A percentile compares a stretch with the other conserved stretches of the same genome.
These are phyloP conservation scores for Mellilla xanthometata DNA, from an alignment of 2,888 invertebrate species.

Conservation along the genomic window DNA sequence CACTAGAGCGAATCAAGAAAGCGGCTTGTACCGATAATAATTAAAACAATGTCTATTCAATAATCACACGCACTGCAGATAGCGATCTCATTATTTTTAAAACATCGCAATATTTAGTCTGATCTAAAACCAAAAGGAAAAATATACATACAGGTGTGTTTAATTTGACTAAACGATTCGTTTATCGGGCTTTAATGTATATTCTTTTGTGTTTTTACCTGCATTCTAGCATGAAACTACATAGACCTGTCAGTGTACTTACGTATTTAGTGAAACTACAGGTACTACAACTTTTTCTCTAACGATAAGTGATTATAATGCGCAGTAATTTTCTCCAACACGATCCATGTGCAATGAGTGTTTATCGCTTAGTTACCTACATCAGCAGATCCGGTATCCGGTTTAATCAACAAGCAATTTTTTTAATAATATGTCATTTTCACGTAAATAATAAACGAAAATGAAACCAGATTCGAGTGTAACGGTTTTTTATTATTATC, in stretches of 20 bases:
- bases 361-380: not conserved
- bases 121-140: not conserved
- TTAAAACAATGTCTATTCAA: slow-evolving; percentile 42
- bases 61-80: slow-evolving; percentile 30
- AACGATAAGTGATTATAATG: not conserved
- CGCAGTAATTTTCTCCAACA: not conserved
- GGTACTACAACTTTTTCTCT: too few species aligned
- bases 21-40: slow-evolving; percentile 55
- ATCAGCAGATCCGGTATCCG: slow-evolving; percentile 1
- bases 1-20: slow-evolving; percentile 76
- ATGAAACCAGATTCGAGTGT: slow-evolving; percentile 61
- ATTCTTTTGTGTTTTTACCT: not conserved
- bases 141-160: not conserved
- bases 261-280: slow-evolving; percentile 2
- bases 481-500: slow-evolving; percentile 53
- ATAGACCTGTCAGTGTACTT: not conserved
- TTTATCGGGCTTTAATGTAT: too few species aligned
- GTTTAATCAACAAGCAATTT: not conserved
- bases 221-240: not conserved
- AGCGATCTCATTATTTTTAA: slow-evolving; percentile 12
- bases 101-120: not conserved
- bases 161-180: not conserved
- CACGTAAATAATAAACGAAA: slow-evolving; percentile 26
- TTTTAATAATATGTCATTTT: not conserved
- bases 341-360: not conserved